A percentile compares a stretch with the other conserved stretches of the same genome.
These are phyloP conservation scores for Globicephala melas DNA, from an alignment of 2,113 vertebrate genomes.

Conservation along the genomic window DNA sequence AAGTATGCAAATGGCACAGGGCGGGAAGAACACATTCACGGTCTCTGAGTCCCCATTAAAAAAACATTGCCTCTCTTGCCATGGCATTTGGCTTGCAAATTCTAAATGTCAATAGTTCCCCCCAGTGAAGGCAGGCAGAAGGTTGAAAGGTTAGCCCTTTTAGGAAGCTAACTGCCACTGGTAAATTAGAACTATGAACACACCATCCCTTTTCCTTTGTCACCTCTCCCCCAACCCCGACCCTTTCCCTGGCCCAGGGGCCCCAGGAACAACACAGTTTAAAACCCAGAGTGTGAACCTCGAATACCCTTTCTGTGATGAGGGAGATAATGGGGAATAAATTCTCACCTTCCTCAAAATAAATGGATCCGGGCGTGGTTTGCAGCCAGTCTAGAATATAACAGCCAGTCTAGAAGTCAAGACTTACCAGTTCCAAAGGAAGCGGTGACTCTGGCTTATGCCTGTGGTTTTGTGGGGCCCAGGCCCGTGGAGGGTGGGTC, in stretches of 20 bases:
- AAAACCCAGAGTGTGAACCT: neutral
- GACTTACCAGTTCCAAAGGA: rapidly evolving
- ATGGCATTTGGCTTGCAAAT: constrained; percentile 68
- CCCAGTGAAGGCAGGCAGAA: constrained; percentile 71
- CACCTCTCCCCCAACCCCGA: neutral
- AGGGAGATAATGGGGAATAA: constrained; percentile 1
- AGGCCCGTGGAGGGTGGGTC: neutral
- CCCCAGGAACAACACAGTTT: neutral
- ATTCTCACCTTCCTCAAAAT: neutral
- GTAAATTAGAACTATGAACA: constrained; percentile 58
- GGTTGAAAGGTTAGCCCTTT: constrained; percentile 75
- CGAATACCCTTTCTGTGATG: neutral
- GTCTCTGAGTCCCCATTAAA: constrained; percentile 71
- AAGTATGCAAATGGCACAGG: constrained; percentile 68
- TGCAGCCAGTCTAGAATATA: neutral
- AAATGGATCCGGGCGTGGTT: neutral
- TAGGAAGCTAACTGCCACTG: constrained; percentile 72
- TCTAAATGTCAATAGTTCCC: constrained; percentile 82
- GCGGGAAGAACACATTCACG: neutral
- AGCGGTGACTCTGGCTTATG: neutral
- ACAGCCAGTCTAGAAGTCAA: neutral
- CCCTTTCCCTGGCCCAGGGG: neutral
- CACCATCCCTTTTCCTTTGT: neutral
- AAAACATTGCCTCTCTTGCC: constrained; percentile 70
- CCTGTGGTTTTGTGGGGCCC: neutral